Conservation (phyloP, 2,888 invertebrate species). For the Dastarcus helophoroides region DNA sequence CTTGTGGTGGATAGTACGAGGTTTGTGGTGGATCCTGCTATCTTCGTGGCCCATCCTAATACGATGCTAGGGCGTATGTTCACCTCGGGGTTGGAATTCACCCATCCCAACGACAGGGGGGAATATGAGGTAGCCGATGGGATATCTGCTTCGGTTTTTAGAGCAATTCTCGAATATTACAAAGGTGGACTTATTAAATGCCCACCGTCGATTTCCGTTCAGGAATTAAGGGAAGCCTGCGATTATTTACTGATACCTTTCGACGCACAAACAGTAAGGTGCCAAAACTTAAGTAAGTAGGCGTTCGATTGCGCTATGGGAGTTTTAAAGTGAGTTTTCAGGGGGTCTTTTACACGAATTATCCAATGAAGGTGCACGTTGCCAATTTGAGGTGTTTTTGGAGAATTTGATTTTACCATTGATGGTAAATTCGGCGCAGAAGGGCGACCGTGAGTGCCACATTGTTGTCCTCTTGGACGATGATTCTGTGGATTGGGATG, state of each 20-base stretch:
- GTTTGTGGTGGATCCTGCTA: slow-evolving; percentile 84
- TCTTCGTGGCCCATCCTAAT: slow-evolving; percentile 91
- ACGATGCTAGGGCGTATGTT: slow-evolving; percentile 99
- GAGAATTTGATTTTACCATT: slow-evolving; percentile 91
- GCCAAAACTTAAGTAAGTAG: slow-evolving; percentile 84
- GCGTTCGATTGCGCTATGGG: not conserved
- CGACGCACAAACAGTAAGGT: slow-evolving; percentile 88
- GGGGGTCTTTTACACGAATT: slow-evolving; percentile 93
- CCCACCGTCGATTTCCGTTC: slow-evolving; percentile 90
- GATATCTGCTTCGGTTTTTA: slow-evolving; percentile 87
- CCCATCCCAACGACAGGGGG: slow-evolving; percentile 89
- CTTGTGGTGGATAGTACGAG: slow-evolving; percentile 90
- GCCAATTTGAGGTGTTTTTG: slow-evolving; percentile 92
- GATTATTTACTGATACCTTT: slow-evolving; percentile 98
- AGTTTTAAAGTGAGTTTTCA: slow-evolving; percentile 26
- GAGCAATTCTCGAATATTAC: slow-evolving; percentile 92
- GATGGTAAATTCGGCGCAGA: slow-evolving; percentile 88
- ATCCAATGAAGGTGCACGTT: slow-evolving; percentile 97
- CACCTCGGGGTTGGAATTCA: slow-evolving; percentile 81
- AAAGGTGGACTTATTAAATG: slow-evolving; percentile 84
- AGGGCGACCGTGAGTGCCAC: slow-evolving; percentile 96
- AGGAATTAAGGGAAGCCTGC: slow-evolving; percentile 95
- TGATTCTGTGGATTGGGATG: slow-evolving; percentile 96
- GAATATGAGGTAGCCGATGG: slow-evolving; percentile 96
- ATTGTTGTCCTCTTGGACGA: slow-evolving; percentile 94